Evolutionary conservation across 2,797 vertebrate species (phyloP).

Genomic region (Anguilla megastoma): DNA sequence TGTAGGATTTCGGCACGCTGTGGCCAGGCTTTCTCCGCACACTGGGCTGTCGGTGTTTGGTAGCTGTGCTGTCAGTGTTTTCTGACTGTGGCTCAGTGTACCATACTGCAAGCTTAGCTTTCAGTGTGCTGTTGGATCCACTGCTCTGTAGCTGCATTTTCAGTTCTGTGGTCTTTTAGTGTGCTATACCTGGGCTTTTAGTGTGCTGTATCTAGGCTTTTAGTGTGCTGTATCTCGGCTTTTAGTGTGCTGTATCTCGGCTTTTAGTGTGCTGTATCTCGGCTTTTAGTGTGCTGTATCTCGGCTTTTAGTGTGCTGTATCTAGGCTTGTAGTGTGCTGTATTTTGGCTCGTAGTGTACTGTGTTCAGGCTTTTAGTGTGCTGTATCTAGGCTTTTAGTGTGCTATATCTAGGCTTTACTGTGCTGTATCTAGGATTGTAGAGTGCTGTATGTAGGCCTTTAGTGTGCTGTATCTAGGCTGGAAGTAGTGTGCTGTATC

Average conservation of each 20-base stretch:
- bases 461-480: background rate
- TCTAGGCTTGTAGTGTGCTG: background rate
- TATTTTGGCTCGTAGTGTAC: background rate
- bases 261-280: background rate
- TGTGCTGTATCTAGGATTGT: background rate
- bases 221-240: conserved; percentile 20
- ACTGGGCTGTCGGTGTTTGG: background rate
- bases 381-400: no score
- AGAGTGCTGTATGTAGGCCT: background rate
- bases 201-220: background rate
- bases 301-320: background rate
- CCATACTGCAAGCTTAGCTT: background rate
- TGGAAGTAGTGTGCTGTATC: background rate
- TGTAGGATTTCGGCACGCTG: background rate
- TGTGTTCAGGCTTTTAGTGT: background rate
- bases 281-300: conserved; percentile 22
- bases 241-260: conserved; percentile 7
- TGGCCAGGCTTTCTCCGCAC: background rate
- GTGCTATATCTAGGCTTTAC: background rate
- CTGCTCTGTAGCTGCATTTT: background rate
- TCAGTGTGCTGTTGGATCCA: background rate
- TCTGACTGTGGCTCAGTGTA: background rate
- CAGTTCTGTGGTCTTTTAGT: background rate
- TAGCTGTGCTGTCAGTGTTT: background rate
- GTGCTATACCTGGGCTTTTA: background rate